Conservation (phyloP, 2,888 invertebrate genomes). For the Branchellion lobata region DNA sequence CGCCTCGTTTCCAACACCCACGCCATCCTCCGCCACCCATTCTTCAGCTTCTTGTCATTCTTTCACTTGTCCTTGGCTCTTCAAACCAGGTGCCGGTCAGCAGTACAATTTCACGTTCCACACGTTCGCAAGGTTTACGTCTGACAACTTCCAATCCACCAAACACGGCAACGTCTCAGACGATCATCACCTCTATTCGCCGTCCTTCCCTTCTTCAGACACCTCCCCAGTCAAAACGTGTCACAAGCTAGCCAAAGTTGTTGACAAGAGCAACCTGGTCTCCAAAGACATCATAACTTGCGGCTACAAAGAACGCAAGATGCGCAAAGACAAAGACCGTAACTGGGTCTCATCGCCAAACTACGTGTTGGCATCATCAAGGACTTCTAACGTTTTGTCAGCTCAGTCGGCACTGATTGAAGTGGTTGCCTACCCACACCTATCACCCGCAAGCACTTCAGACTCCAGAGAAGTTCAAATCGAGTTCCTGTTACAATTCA, state of each 20-base stretch:
- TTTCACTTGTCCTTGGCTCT: constrained; percentile 24
- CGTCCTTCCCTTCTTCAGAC: background rate
- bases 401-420: constrained; percentile 19
- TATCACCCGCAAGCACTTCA: background rate
- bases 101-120: constrained; percentile 28
- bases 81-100: constrained; percentile 26
- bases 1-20: background rate
- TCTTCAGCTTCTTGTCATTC: background rate
- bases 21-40: background rate
- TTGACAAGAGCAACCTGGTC: constrained; percentile 25
- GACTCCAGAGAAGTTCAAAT: background rate
- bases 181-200: background rate
- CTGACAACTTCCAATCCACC: background rate
- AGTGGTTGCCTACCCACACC: background rate
- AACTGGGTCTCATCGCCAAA: background rate
- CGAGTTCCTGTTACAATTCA: background rate
- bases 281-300: constrained; percentile 28
- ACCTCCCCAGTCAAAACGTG: background rate
- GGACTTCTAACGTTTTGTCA: background rate
- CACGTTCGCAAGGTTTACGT: background rate
- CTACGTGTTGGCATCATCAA: constrained; percentile 31
- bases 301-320: constrained; percentile 20
- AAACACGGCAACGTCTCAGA: background rate
- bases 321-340: background rate
- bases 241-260: constrained; percentile 21